Evolutionary conservation across 2,113 vertebrate species (phyloP).

Genomic region (Sinocyclocheilus rhinocerous): DNA sequence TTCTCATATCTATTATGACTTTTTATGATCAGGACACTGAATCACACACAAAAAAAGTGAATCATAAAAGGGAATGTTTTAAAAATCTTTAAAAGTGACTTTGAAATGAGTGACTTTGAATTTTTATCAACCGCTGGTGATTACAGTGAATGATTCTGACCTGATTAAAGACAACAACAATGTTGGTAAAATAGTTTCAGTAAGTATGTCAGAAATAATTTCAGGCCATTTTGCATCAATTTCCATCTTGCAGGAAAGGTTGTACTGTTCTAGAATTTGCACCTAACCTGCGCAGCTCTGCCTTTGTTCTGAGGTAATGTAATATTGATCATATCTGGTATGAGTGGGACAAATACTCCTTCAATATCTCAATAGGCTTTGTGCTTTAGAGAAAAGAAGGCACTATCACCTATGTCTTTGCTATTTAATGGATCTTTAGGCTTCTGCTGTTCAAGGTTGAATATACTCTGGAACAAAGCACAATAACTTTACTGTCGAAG

Average conservation of each 20-base stretch:
- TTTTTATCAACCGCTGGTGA: not conserved
- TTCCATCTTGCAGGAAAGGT: not conserved
- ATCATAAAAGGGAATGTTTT: too few species aligned
- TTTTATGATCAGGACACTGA: not conserved
- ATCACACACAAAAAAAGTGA: not conserved
- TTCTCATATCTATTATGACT: not conserved
- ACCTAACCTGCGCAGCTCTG: not conserved
- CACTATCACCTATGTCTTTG: not conserved
- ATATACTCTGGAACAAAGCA: slow-evolving; percentile 22
- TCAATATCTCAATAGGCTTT: slow-evolving; percentile 29
- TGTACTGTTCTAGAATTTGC: slow-evolving; percentile 1
- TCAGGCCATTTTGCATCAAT: not conserved
- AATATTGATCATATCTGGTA: slow-evolving; percentile 47
- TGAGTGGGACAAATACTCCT: slow-evolving; percentile 29
- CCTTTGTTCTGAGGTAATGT: slow-evolving; percentile 33
- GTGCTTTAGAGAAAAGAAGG: slow-evolving; percentile 10
- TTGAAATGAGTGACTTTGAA: not conserved
- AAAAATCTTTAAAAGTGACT: not conserved
- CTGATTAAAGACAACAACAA: not conserved
- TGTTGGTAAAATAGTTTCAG: not conserved
- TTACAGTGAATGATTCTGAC: not conserved
- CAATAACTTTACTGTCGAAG: not conserved
- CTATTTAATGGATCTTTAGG: slow-evolving; percentile 27
- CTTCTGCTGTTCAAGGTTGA: slow-evolving; percentile 30
- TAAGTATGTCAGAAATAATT: not conserved